phyloP scores from a whole-genome alignment of 2,888 invertebrate species.

The Sarcophaga carnaria region DNA sequence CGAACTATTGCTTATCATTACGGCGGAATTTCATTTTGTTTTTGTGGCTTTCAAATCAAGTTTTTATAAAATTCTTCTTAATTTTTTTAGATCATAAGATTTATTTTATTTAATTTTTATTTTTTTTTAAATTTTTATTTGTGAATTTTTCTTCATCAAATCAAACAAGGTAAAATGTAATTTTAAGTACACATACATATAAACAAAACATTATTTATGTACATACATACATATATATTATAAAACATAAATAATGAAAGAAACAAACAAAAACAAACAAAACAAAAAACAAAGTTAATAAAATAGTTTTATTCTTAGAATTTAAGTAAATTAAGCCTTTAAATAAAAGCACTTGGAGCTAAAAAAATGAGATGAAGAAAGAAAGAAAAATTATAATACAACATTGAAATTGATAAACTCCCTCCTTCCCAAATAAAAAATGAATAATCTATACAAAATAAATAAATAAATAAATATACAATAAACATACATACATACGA shows the following conservation, averaged over 20 bases:
- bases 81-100: background rate
- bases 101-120: background rate
- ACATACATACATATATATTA: conserved; percentile 16
- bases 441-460: background rate
- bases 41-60: background rate
- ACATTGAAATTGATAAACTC: conserved; percentile 7
- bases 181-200: conserved; percentile 47
- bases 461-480: conserved; percentile 4
- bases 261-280: background rate
- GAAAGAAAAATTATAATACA: background rate
- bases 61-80: background rate
- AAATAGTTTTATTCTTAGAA: conserved; percentile 43
- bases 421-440: conserved; percentile 16
- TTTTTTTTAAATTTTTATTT: background rate
- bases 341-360: conserved; percentile 26
- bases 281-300: conserved; percentile 53
- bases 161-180: conserved; percentile 64
- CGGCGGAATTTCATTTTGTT: background rate
- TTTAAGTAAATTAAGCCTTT: conserved; percentile 55
- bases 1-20: no score
- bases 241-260: no score
- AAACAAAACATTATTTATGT: conserved; percentile 28
- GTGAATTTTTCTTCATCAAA: conserved; percentile 31
- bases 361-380: background rate
- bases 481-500: background rate